Evolutionary conservation across 2,797 vertebrate species (phyloP), one percentile per base, ranked within the genome.

Genomic region (Pogonophryne albipinna): DNA sequence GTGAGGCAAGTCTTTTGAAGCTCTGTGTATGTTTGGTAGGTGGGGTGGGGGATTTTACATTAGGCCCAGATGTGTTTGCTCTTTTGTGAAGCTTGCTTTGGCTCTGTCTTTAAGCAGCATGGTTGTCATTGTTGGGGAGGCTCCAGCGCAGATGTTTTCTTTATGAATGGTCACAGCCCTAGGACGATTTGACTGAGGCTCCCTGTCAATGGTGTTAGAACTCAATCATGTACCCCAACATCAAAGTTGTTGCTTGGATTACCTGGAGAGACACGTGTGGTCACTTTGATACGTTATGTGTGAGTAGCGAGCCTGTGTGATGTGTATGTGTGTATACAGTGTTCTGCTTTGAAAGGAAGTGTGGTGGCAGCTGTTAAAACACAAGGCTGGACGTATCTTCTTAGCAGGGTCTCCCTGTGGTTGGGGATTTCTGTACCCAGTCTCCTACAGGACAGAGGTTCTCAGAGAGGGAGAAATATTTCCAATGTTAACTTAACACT

Each of bases 321-420:
- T 74, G 65, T 83, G 77, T 41, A 57, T 69, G 74, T 71, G 76
- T 76, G 63, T 47, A 59, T 63, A 65, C 56, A 71, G 53, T 74
- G 61, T 74, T 78, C 50, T 84, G 77, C 79, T 78, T 82, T 83
- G 60, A 87, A 85, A 88, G 76, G 84, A 91, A 84, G 73, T 71
- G 56, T 42, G 49, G 51, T 76, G 74, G 82, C 91, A 93, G 92
- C 92, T 91, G 89, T 93, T 90, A 88, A 93, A 94, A 88, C 88
- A 91, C 70, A 69, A 84, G 73, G 58, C 82, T 81, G 71, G 72
- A 84, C 86, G 79, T 78, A 55, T 81, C 78, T 79, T 20, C 34
- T 80, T 81, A 87, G 85, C 81, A 82, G 75, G 75, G 76, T 67
- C 66, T 76, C 59, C 70, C 74, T 61, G 83, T 72, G 73, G 73